Percentiles rank a stretch among this genome's conserved stretches.
phyloP scores from a whole-genome alignment of 2,113 vertebrate genomes.

The Coreoperca whiteheadi region DNA sequence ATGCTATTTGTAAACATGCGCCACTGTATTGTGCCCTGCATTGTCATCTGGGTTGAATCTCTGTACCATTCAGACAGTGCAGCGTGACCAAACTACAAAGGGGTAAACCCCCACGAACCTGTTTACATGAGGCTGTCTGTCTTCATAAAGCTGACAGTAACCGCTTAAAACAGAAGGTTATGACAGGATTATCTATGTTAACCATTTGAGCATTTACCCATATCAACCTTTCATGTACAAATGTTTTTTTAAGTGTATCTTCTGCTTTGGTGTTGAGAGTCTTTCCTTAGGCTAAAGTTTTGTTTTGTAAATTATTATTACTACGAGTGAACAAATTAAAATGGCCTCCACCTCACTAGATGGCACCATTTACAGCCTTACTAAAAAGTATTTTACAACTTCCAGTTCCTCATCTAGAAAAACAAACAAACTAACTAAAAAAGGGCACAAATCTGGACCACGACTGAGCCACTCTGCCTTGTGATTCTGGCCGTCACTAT shows the following conservation, averaged over 20 bases:
- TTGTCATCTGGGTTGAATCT: conserved; percentile 75
- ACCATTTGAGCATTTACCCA: background rate
- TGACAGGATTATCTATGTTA: background rate
- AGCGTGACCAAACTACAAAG: conserved; percentile 73
- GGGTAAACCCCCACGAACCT: conserved; percentile 63
- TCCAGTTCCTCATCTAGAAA: background rate
- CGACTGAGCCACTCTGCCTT: background rate
- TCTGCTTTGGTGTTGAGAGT: background rate
- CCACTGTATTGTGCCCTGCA: conserved; percentile 71
- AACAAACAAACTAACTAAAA: background rate
- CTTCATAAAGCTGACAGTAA: conserved; percentile 63
- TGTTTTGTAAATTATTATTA: background rate
- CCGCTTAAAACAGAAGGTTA: conserved; percentile 46
- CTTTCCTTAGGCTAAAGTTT: background rate
- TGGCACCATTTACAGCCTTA: conserved; percentile 1
- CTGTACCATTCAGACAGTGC: conserved; percentile 75
- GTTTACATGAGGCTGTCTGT: conserved; percentile 73
- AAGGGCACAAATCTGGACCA: background rate
- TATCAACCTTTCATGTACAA: background rate
- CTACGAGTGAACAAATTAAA: background rate
- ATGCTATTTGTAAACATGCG: conserved; percentile 74
- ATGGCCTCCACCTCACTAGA: background rate
- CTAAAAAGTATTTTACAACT: background rate
- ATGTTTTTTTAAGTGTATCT: background rate
- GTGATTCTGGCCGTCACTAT: background rate